These are phyloP conservation scores for Yoshiicerus persimilis DNA, from an alignment of 1,140 invertebrate species.

Conservation along the genomic window DNA sequence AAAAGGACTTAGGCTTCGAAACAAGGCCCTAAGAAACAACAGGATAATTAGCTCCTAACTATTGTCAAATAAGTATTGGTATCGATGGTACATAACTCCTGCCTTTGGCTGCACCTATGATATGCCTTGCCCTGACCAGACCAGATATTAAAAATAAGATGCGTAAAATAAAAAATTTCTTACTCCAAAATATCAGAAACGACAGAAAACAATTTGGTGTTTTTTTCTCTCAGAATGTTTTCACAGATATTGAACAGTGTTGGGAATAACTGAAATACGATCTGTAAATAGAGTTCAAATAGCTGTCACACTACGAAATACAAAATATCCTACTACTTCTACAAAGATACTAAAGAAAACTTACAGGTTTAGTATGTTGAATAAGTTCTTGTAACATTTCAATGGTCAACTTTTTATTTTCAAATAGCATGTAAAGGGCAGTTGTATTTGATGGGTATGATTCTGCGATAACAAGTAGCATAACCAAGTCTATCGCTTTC, in stretches of 20 bases:
- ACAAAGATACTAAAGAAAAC: not conserved
- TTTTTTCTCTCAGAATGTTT: not conserved
- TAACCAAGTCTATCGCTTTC: conserved; percentile 28
- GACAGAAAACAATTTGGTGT: not conserved
- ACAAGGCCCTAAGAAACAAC: not conserved
- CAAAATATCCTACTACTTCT: no score
- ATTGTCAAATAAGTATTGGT: no score
- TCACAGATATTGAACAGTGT: conserved; percentile 29
- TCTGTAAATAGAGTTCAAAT: no score
- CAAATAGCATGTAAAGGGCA: conserved; percentile 5
- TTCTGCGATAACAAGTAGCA: conserved; percentile 36
- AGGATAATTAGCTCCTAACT: no score
- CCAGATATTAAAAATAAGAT: not conserved
- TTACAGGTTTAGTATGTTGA: conserved; percentile 28
- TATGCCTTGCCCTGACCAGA: no score
- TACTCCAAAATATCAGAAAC: not conserved
- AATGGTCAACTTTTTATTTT: not conserved
- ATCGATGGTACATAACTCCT: no score
- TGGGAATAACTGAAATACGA: conserved; percentile 25
- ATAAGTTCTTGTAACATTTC: conserved; percentile 21
- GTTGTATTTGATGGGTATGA: not conserved
- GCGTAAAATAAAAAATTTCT: not conserved
- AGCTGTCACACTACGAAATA: not conserved
- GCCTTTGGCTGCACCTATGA: no score
- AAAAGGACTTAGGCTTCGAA: not conserved